These are phyloP conservation scores for Semnopithecus entellus DNA, from an alignment of 2,113 vertebrate species.

Conservation along the genomic window DNA sequence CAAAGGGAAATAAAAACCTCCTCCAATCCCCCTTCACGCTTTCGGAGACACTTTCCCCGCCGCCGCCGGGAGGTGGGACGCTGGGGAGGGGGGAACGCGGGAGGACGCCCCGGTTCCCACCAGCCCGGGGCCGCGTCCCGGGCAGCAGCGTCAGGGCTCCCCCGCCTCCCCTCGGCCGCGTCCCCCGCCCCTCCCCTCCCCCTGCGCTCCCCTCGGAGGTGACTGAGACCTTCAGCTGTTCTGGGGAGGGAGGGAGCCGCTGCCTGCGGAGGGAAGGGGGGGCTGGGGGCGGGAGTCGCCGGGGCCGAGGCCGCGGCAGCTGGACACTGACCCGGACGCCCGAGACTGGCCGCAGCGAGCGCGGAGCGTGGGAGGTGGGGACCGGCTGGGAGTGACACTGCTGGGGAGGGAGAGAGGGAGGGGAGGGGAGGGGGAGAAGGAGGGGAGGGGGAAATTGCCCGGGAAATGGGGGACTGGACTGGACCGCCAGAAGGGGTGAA, in stretches of 20 bases:
- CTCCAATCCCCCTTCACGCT: background rate
- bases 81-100: slow-evolving; percentile 13
- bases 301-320: background rate
- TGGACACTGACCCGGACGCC: background rate
- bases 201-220: slow-evolving; percentile 30
- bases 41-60: slow-evolving; percentile 12
- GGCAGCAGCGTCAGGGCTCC: background rate
- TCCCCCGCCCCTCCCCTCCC: background rate
- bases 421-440: background rate
- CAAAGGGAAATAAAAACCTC: slow-evolving; percentile 69
- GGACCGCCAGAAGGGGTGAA: background rate
- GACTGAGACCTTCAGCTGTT: slow-evolving; percentile 61
- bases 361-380: background rate
- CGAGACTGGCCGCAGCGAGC: background rate
- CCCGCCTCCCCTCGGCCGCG: background rate
- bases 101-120: background rate
- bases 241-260: background rate
- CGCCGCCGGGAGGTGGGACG: background rate
- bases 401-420: background rate
- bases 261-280: background rate
- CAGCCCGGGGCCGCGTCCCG: background rate
- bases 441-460: background rate
- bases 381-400: background rate
- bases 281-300: background rate
- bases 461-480: background rate